Evolutionary conservation across 2,888 invertebrate species (phyloP).

Genomic region (Tenthredo amoena): DNA sequence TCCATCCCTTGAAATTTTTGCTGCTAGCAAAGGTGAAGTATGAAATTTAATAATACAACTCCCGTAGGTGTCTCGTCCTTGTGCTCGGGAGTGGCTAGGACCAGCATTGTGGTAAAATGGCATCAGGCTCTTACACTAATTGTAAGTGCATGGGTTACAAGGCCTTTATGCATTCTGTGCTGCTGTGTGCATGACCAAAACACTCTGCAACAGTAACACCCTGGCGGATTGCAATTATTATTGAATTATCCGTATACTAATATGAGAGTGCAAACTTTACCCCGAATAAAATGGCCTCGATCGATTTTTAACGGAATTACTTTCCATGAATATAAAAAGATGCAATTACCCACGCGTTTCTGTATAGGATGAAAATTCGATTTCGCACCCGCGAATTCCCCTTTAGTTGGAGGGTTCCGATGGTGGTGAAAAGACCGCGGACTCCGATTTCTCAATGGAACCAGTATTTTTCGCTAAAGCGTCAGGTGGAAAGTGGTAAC

Average conservation of each 20-base stretch:
- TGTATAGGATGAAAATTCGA: slow-evolving; percentile 7
- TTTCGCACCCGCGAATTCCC: not conserved
- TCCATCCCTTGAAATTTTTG: slow-evolving; percentile 12
- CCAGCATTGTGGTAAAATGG: slow-evolving; percentile 31
- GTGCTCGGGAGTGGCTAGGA: not conserved
- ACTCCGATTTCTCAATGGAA: slow-evolving; percentile 8
- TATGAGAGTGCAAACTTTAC: not conserved
- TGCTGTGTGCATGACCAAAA: not conserved
- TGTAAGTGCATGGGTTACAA: slow-evolving; percentile 21
- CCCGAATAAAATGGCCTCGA: not conserved
- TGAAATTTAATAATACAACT: slow-evolving; percentile 1
- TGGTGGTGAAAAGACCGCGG: not conserved
- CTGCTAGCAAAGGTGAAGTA: not conserved
- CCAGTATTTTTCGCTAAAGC: not conserved
- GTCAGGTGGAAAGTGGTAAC: not conserved
- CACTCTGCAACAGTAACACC: not conserved
- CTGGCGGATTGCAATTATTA: not conserved
- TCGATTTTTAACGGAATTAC: slow-evolving; percentile 1
- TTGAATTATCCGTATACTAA: not conserved
- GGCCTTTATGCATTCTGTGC: not conserved
- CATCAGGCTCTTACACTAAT: slow-evolving; percentile 37
- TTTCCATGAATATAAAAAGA: not conserved
- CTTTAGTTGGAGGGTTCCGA: not conserved
- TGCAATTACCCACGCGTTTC: not conserved
- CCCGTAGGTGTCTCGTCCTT: not conserved